Conservation (phyloP, 2,113 vertebrate genomes). For the Pollimyrus isidori region DNA sequence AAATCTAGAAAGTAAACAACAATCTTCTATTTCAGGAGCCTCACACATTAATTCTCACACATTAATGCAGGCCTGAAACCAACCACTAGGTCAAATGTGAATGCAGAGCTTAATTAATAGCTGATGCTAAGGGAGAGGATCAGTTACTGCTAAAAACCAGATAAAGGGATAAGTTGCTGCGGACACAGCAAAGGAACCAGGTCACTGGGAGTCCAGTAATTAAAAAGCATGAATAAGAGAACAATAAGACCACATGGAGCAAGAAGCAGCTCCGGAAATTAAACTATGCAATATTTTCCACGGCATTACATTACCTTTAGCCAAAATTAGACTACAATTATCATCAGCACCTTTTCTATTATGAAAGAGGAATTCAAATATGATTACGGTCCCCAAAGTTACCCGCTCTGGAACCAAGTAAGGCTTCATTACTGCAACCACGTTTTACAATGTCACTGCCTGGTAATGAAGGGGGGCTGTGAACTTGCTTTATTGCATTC, state of each 20-base stretch:
- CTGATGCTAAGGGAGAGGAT: not conserved
- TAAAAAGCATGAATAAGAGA: conserved; percentile 1
- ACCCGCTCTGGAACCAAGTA: not conserved
- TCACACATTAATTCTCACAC: not conserved
- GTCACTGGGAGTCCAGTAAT: conserved; percentile 1
- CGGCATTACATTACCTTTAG: not conserved
- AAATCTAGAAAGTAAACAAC: not conserved
- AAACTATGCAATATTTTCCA: conserved; percentile 9
- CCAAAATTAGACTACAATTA: conserved; percentile 25
- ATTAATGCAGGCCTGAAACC: not conserved
- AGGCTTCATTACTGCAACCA: not conserved
- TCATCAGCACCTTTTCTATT: conserved; percentile 13
- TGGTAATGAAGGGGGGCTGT: conserved; percentile 12
- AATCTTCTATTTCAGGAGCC: not conserved
- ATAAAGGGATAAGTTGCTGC: not conserved
- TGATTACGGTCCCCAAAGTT: conserved; percentile 20
- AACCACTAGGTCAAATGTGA: not conserved
- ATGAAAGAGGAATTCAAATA: conserved; percentile 23
- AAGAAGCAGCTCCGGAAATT: not conserved
- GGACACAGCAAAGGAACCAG: not conserved
- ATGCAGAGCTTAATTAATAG: not conserved
- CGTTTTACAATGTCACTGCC: not conserved
- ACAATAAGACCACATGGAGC: not conserved
- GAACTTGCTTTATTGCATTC: not conserved
- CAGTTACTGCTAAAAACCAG: not conserved